Percentiles rank a stretch among this genome's conserved stretches.
Conservation (phyloP, 2,888 invertebrate genomes). For the Tipula confusa region DNA sequence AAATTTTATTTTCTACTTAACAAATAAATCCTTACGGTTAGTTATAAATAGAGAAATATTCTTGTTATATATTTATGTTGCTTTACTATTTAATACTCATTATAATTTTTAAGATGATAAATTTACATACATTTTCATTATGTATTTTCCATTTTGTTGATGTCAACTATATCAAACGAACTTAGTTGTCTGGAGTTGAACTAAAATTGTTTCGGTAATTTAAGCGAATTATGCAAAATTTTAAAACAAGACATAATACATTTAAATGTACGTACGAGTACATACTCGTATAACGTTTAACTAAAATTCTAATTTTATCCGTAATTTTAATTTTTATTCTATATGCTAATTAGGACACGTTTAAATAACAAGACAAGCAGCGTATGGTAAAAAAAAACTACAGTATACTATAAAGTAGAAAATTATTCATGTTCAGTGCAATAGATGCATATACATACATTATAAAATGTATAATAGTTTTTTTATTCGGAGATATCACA, state of each 20-base stretch:
- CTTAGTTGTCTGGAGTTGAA: neutral
- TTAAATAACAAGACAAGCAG: neutral
- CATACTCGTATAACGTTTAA: neutral
- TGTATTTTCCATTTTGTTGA: neutral
- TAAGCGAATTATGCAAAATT: neutral
- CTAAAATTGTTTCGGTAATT: neutral
- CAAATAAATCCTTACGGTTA: neutral
- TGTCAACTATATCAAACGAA: neutral
- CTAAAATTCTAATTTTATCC: neutral
- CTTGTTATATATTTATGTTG: neutral
- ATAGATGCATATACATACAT: neutral
- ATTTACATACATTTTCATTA: neutral
- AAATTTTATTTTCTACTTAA: neutral
- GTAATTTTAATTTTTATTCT: neutral
- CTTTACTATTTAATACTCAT: neutral
- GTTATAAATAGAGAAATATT: neutral
- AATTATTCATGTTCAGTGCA: neutral
- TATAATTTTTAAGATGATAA: neutral
- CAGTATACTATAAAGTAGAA: neutral
- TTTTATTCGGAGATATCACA: neutral
- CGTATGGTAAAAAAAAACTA: neutral
- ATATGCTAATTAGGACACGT: conserved; percentile 6
- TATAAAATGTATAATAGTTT: neutral
- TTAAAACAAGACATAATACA: neutral
- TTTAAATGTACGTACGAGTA: too few species aligned